Conservation (phyloP, 2,797 vertebrate species). For the Microtus californicus region DNA sequence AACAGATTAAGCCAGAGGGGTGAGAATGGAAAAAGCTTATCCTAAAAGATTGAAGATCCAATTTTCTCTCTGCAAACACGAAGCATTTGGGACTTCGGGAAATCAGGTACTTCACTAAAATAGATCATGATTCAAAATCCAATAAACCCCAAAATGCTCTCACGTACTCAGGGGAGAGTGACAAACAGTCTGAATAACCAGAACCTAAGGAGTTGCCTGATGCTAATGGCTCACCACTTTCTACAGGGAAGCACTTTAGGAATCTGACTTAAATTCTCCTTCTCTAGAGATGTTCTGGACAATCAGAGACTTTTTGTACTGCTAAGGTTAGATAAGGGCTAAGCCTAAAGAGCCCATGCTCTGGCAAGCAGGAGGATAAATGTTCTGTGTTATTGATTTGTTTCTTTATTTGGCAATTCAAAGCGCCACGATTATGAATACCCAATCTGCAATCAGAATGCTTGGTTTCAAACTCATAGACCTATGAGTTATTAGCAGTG, state of each 20-base stretch:
- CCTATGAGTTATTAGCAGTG: not conserved
- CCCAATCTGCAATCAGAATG: slow-evolving; percentile 30
- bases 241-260: not conserved
- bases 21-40: slow-evolving; percentile 1
- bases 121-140: slow-evolving; percentile 42
- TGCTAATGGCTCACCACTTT: not conserved
- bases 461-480: slow-evolving; percentile 9
- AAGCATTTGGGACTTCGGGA: not conserved
- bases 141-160: slow-evolving; percentile 2
- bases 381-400: not conserved
- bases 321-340: not conserved
- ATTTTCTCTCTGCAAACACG: slow-evolving; percentile 39
- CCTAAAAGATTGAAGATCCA: slow-evolving; percentile 17
- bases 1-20: not conserved
- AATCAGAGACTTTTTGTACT: not conserved
- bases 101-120: slow-evolving; percentile 29
- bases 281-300: not conserved
- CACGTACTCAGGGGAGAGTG: not conserved
- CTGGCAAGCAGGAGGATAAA: not conserved
- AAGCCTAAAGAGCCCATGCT: not conserved
- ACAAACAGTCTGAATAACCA: not conserved
- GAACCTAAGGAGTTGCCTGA: not conserved
- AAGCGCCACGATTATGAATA: not conserved
- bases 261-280: not conserved
- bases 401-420: slow-evolving; percentile 15